These are phyloP conservation scores for Thyatira batis DNA, from an alignment of 2,888 invertebrate species.

Conservation along the genomic window DNA sequence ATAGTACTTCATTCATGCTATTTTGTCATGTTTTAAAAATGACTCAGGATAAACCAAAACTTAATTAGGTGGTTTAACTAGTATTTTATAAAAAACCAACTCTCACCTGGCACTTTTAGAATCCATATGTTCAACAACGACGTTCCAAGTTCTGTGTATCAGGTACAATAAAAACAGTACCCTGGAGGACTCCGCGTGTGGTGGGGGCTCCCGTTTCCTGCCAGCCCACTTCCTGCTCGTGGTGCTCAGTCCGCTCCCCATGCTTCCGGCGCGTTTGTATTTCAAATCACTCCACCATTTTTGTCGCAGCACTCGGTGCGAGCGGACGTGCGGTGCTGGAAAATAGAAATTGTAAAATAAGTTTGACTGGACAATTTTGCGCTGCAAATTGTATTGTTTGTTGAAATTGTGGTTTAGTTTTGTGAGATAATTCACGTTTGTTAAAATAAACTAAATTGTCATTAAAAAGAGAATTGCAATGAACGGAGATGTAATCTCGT, in stretches of 20 bases:
- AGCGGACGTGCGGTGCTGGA: constrained; percentile 28
- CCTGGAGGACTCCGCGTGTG: constrained; percentile 80
- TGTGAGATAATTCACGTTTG: not conserved
- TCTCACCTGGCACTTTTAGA: constrained; percentile 76
- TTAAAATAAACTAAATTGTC: not conserved
- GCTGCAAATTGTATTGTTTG: not conserved
- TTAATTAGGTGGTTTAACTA: no score
- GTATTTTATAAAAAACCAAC: no score
- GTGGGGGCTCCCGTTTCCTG: constrained; percentile 49
- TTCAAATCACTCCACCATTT: constrained; percentile 40
- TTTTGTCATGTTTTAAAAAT: no score
- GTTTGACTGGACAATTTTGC: not conserved
- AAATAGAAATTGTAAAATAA: constrained; percentile 15
- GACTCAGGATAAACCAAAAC: no score
- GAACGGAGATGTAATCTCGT: no score
- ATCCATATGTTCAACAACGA: constrained; percentile 84
- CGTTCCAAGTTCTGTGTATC: constrained; percentile 87
- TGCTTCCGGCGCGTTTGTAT: constrained; percentile 31
- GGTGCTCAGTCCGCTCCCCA: constrained; percentile 68
- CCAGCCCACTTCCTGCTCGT: constrained; percentile 54
- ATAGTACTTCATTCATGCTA: no score
- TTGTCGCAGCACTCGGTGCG: constrained; percentile 13
- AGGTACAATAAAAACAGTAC: constrained; percentile 85
- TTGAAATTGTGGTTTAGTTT: not conserved
- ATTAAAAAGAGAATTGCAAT: no score